Percentiles rank a stretch among this genome's conserved stretches.
These are phyloP conservation scores for Tanypteryx hageni DNA, from an alignment of 2,888 invertebrate species.

Conservation along the genomic window DNA sequence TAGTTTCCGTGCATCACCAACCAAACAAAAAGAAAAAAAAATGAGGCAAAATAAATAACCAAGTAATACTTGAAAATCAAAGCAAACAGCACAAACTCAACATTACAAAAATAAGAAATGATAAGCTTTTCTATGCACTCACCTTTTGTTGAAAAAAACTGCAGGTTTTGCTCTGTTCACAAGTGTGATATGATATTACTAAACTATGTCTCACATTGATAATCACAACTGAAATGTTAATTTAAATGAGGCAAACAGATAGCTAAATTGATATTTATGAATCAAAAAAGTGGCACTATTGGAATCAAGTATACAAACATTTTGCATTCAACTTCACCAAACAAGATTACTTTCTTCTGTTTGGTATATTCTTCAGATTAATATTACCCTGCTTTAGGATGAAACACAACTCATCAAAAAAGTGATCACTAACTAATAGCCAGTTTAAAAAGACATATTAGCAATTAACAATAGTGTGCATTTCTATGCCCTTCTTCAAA, in stretches of 20 bases:
- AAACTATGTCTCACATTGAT: neutral
- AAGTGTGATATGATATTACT: neutral
- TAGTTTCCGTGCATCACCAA: conserved; percentile 74
- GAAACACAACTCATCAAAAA: too few species aligned
- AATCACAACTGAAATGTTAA: neutral
- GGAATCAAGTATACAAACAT: too few species aligned
- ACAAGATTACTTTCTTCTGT: too few species aligned
- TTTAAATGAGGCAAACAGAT: neutral
- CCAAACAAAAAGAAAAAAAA: conserved; percentile 67
- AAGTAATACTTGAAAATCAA: conserved; percentile 43
- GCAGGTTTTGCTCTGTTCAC: conserved; percentile 19
- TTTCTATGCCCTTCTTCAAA: too few species aligned
- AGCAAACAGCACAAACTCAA: conserved; percentile 46
- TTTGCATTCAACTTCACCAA: too few species aligned
- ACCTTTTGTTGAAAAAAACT: conserved; percentile 21
- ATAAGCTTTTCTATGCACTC: conserved; percentile 52
- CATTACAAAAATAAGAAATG: conserved; percentile 64
- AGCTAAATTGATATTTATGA: neutral
- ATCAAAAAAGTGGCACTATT: neutral
- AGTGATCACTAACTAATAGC: too few species aligned
- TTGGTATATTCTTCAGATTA: too few species aligned
- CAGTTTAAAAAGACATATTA: too few species aligned
- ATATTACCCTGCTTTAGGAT: too few species aligned
- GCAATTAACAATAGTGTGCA: too few species aligned
- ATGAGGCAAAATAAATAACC: conserved; percentile 58